Conservation (phyloP, 2,888 invertebrate species). For the Chromoteleia sp. region DNA sequence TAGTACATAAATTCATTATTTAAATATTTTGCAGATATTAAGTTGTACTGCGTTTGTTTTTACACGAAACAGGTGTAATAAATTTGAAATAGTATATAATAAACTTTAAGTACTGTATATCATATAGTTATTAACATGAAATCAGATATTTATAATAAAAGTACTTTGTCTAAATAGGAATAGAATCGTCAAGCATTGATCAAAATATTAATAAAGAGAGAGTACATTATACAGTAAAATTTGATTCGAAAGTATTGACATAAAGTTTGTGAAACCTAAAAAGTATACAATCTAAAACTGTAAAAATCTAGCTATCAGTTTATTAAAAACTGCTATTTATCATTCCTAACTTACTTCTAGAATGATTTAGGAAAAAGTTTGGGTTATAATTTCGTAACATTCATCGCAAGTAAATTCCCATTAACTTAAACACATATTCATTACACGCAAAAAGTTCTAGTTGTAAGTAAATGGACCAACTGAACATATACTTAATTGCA, state of each 20-base stretch:
- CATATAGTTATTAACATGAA: too few relatives aligned
- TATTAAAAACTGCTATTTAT: neutral
- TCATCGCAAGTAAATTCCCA: neutral
- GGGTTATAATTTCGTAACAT: neutral
- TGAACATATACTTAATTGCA: neutral
- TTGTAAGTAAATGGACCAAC: neutral
- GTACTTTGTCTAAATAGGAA: neutral
- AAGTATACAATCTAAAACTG: conserved; percentile 11
- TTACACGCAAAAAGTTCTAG: neutral
- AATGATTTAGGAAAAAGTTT: conserved; percentile 2
- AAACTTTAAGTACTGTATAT: too few relatives aligned
- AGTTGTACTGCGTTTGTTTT: too few relatives aligned
- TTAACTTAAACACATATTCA: neutral
- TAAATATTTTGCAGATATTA: too few relatives aligned
- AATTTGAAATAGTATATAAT: too few relatives aligned
- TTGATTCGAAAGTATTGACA: conserved; percentile 28
- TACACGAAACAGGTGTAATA: too few relatives aligned
- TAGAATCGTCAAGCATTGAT: neutral
- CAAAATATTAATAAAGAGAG: conserved; percentile 34
- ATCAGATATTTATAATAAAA: neutral
- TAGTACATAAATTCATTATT: too few relatives aligned
- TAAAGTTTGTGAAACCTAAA: conserved; percentile 25
- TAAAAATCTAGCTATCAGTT: conserved; percentile 4
- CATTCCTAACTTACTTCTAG: neutral
- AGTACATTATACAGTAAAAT: conserved; percentile 19